phyloP scores from a whole-genome alignment of 2,113 vertebrate species.

The Oreocharis arfaki region DNA sequence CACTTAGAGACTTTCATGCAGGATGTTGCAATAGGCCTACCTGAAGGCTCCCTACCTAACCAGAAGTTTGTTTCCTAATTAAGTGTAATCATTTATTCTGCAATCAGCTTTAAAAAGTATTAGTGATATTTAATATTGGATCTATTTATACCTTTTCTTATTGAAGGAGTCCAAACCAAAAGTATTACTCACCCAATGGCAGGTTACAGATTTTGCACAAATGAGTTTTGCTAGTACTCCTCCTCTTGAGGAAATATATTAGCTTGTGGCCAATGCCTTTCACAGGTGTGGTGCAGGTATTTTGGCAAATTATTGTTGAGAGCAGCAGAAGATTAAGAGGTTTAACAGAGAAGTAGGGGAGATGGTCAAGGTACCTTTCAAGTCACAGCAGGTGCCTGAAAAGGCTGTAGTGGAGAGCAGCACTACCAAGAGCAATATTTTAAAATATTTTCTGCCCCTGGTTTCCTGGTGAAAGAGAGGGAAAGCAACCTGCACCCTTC shows the following conservation, averaged over 20 bases:
- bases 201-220: background rate
- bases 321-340: background rate
- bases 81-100: background rate
- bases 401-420: background rate
- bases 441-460: background rate
- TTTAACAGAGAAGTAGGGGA: background rate
- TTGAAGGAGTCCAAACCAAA: background rate
- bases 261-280: accelerated
- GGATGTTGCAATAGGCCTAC: background rate
- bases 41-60: background rate
- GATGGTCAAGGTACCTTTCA: background rate
- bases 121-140: background rate
- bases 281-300: background rate
- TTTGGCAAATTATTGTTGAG: background rate
- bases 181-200: background rate
- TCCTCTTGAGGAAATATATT: background rate
- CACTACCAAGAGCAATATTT: background rate
- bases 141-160: background rate
- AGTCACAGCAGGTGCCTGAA: background rate
- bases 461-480: background rate
- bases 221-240: background rate
- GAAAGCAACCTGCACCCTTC: background rate
- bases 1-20: background rate
- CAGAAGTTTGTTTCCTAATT: background rate
- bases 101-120: background rate